Evolutionary conservation across 2,797 vertebrate species (phyloP), one percentile per base, ranked within the genome.

Genomic region (Sciurus carolinensis): DNA sequence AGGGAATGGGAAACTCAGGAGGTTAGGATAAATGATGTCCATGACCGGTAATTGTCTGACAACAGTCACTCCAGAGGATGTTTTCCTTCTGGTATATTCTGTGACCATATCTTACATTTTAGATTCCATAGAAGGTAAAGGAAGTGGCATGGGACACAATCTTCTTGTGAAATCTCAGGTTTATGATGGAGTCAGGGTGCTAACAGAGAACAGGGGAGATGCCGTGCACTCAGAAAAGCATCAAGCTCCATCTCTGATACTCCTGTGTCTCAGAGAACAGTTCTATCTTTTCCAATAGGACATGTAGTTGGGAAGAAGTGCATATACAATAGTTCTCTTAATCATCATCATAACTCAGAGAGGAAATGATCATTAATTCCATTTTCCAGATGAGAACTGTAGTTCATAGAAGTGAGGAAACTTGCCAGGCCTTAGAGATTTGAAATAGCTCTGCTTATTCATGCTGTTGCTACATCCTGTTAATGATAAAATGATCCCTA

Each of bases 381-480:
- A 9, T 67, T 64, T 83, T 73, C 62, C 47, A 91, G 59, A 84
- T 57, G 33, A 95, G 57, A 81, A 67, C 28, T 67, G 3, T 11
- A 62, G 54, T 64, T 92, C 44, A 64, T 0, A 24, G 30, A 88
- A 11, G n/a, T 39, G 64, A 75, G 75, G 14, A 44, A 42, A 95
- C 82, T 77, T 80, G 75, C n/a, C 62, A n/a, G 36, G n/a, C 50
- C n/a, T 12, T 79, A 28, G 44, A 66, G 42, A 80, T 42, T 83
- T 79, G 42, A 90, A 94, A 95, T 69, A 90, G 54, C 64, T 82
- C 90, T 86, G 47, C 30, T 91, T 77, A 47, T 52, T 91, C 76
- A 57, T 95, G 64, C 18, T 91, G 10, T 87, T 39, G 84, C 83
- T 81, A 87, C 33, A 75, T 71, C 72, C 24, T 87, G 88, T 66